Base-by-base conservation (phyloP, 2,113 vertebrate species). In the Steatornis caripensis region DNA sequence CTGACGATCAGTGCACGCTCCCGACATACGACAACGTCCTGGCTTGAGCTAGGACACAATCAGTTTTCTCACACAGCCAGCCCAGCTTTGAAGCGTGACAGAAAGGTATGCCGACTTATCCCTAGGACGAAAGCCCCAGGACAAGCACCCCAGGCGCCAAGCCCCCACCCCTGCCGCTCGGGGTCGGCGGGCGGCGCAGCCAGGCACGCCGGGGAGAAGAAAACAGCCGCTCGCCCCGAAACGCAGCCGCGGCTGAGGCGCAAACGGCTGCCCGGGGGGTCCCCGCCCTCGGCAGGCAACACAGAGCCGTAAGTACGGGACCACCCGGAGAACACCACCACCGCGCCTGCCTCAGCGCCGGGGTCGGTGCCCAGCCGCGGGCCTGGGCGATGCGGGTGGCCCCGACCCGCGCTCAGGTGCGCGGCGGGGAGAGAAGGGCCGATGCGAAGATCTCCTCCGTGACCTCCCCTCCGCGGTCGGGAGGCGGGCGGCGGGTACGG, bases 11-110 rank as follows among this genome's bases (percentile, higher is more conserved):
- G 27, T 0, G 18, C 2, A 13, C 58, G 26, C 26, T 12, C 2
- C n/a, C n/a, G n/a, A 27, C 70, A 3, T 0, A 4, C 17, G 12
- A 10, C 60, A 23, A n/a, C n/a, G n/a, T n/a, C n/a, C n/a, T n/a
- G n/a, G n/a, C n/a, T n/a, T n/a, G n/a, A n/a, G n/a, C n/a, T n/a
- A n/a, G n/a, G n/a, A n/a, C n/a, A n/a, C n/a, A n/a, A n/a, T n/a
- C n/a, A n/a, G n/a, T n/a, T n/a, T n/a, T n/a, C n/a, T n/a, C n/a
- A n/a, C n/a, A n/a, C n/a, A n/a, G n/a, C n/a, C n/a, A n/a, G n/a
- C n/a, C n/a, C n/a, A n/a, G n/a, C n/a, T n/a, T n/a, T n/a, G n/a
- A n/a, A n/a, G n/a, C n/a, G n/a, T n/a, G 12, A 10, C 60, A 23
- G 29, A 17, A 6, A 24, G 5, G 9, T 2, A 26, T 3, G 22